Evolutionary conservation across 2,113 vertebrate genomes (phyloP), one percentile per base, ranked within the genome.

Genomic region (Oreochromis tanganicae): DNA sequence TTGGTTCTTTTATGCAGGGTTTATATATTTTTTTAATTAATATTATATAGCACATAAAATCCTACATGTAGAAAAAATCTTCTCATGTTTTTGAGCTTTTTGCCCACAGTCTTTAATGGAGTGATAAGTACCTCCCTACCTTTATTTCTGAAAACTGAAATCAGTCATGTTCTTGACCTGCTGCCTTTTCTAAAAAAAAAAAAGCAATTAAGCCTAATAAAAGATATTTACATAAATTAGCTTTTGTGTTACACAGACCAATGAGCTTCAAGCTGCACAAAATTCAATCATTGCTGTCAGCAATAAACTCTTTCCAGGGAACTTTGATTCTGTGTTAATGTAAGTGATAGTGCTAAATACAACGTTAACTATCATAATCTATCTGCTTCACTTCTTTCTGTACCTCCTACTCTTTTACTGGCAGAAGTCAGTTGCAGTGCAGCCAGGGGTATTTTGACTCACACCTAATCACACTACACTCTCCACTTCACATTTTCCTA

Each of bases 381-480:
- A 21, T 24, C 57, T 81, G 34, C 38, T 21, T 24, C 34, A 29
- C 8, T 24, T 27, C 46, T 21, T 17, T 27, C 46, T 14, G 4
- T 17, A 36, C 3, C 16, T 36, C 7, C 17, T 88, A 21, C 16
- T 84, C 12, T 38, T 52, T 87, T 66, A 38, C 80, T 85, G 84
- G 79, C 93, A 85, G 85, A 87, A 78, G 82, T 81, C 75, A 52
- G 68, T 82, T 12, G 5, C 5, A 11, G 61, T 66, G 82, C 66
- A 88, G 83, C 88, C 85, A 71, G 80, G 88, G 88, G 88, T 80
- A 17, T 82, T 82, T 88, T 41, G 66, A 87, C 68, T 68, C 71
- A 86, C 79, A 89, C 81, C 80, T 82, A 87, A 93, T 82, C 46
- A 83, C 87, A 81, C 41, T 29, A 43, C 17, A 66, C 29, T 61